Percentiles rank a stretch among this genome's conserved stretches.
Conservation (phyloP, 2,113 vertebrate genomes). For the Menura novaehollandiae region DNA sequence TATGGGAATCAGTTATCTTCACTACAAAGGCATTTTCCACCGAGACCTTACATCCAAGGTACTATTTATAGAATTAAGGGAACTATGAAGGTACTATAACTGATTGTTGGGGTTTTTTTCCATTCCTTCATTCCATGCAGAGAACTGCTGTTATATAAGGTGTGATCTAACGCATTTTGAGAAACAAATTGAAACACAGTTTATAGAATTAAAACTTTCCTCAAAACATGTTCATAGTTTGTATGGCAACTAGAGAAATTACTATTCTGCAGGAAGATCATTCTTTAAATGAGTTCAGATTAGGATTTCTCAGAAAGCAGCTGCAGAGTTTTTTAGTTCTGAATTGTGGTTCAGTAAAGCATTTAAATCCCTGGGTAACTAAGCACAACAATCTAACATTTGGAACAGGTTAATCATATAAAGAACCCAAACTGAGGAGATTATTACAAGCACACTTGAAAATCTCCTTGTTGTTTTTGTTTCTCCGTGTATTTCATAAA, state of each 20-base stretch:
- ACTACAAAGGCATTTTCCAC: constrained; percentile 97
- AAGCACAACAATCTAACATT: background rate
- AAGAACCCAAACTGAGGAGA: background rate
- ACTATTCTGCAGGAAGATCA: background rate
- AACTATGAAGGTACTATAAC: background rate
- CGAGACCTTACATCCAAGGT: constrained; percentile 99
- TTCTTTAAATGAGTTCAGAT: constrained; percentile 3
- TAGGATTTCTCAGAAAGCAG: constrained; percentile 21
- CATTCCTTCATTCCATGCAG: background rate
- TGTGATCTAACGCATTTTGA: background rate
- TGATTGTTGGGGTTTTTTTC: background rate
- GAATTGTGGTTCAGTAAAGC: background rate
- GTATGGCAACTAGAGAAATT: background rate
- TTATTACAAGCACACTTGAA: background rate
- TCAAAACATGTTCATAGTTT: background rate
- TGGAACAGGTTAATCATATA: background rate
- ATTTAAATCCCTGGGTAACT: constrained; percentile 10
- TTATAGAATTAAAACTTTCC: background rate
- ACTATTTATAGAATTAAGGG: background rate
- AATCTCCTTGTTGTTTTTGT: constrained; percentile 9
- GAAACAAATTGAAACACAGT: background rate
- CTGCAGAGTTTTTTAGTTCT: background rate
- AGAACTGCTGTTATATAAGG: background rate
- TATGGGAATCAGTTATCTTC: constrained; percentile 89
- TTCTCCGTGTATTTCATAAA: background rate